Evolutionary conservation across 2,797 vertebrate genomes (phyloP), one percentile per base, ranked within the genome.

Genomic region (Spinibarbus caldwelli): DNA sequence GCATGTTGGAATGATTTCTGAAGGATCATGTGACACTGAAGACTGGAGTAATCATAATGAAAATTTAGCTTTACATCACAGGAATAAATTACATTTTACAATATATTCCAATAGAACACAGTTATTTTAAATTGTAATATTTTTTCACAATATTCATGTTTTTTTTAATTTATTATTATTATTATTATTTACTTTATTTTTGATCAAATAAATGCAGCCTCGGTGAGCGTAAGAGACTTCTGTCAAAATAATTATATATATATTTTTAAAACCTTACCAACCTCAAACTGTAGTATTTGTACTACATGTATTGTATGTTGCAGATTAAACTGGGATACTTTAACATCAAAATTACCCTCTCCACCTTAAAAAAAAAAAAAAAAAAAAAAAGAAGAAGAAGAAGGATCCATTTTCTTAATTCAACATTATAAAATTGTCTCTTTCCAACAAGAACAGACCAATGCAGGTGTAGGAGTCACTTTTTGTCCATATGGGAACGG

Each of bases 401-500:
- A 43, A 43, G 11, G 10, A 47, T 47, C 14, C 0, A 31, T 7
- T 14, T 70, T 57, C 54, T 80, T 10, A 41, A 38, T 29, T 57
- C 23, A 2, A 12, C 5, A 54, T 41, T 21, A 21, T 11, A 70
- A 41, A 71, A 2, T 8, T 14, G 17, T 41, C 1, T n/a, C 9
- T 38, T 49, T 52, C 7, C 17, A 59, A 29, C 49, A 57, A 41
- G 41, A 78, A 73, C 23, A 47, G 7, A 62, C 1, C 4, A 45
- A 9, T 45, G 5, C 23, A 6, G 43, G 29, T 71, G 64, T 15
- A 7, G 29, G 19, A 71, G 80, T 64, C 15, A 10, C 21, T 14
- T 54, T 45, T 10, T 73, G 49, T 75, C 38, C 80, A 82, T 75
- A 62, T 78, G 72, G 72, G 59, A 78, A 17, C 19, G 21, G 59